Percentiles rank a stretch among this genome's conserved stretches.
Evolutionary conservation across 2,888 invertebrate genomes (phyloP).

Genomic region (Aporophyla nigra): DNA sequence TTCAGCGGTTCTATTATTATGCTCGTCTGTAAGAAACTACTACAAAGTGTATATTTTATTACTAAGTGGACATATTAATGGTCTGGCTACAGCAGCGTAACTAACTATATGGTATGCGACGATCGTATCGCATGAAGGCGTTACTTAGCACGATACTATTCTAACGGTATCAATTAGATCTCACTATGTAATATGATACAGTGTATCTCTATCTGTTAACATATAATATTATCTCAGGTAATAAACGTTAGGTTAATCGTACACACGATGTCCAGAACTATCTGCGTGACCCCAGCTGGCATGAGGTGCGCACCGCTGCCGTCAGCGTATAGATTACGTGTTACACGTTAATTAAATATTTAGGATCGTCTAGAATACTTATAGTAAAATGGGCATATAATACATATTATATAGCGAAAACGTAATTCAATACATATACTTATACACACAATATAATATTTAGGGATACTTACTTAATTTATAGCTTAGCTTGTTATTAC

Average conservation of each 20-base stretch:
- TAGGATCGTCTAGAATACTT: constrained; percentile 47
- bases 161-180: constrained; percentile 34
- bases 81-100: constrained; percentile 11
- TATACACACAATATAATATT: constrained; percentile 54
- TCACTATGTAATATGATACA: constrained; percentile 30
- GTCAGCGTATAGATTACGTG: constrained; percentile 54
- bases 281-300: constrained; percentile 55
- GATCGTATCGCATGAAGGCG: constrained; percentile 37
- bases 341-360: constrained; percentile 56
- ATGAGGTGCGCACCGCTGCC: constrained; percentile 53
- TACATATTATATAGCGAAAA: constrained; percentile 61
- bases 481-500: constrained; percentile 55
- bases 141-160: constrained; percentile 36
- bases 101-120: constrained; percentile 18
- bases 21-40: background rate
- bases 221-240: constrained; percentile 34
- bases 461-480: constrained; percentile 54
- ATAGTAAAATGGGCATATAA: constrained; percentile 51
- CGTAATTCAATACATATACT: constrained; percentile 53
- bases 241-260: constrained; percentile 45
- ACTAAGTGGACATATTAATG: constrained; percentile 14
- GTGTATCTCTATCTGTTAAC: constrained; percentile 22
- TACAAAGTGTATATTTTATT: constrained; percentile 20
- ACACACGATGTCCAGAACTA: constrained; percentile 37
- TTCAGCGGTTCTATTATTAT: constrained; percentile 27